phyloP scores from a whole-genome alignment of 2,797 vertebrate genomes.

The Thamnophis elegans region DNA sequence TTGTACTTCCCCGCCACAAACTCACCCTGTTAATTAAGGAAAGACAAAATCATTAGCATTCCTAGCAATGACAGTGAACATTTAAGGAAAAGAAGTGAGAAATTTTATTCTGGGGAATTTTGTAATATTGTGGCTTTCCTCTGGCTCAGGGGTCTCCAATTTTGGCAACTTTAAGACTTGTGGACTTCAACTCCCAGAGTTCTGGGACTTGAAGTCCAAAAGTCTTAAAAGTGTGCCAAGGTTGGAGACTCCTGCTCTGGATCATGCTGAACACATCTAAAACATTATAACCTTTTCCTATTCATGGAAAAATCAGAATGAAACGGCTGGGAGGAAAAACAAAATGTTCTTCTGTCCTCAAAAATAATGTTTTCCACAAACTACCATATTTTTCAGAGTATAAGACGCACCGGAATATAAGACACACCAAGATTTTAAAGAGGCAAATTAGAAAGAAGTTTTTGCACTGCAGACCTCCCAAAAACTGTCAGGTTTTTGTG shows the following conservation, averaged over 20 bases:
- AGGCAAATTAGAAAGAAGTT: too few relatives aligned
- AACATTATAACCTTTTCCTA: not conserved
- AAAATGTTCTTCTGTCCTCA: not conserved
- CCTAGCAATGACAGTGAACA: not conserved
- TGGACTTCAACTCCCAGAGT: too few relatives aligned
- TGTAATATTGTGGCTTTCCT: not conserved
- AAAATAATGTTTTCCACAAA: too few relatives aligned
- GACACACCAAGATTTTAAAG: too few relatives aligned
- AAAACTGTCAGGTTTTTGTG: too few relatives aligned
- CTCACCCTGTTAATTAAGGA: constrained; percentile 78
- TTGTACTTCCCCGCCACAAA: constrained; percentile 92
- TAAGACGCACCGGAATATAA: too few relatives aligned
- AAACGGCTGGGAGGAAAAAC: not conserved
- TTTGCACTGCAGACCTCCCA: too few relatives aligned
- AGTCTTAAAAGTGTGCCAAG: too few relatives aligned
- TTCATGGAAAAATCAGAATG: not conserved
- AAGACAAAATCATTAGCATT: constrained; percentile 27
- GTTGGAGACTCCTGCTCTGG: too few relatives aligned
- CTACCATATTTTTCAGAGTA: too few relatives aligned
- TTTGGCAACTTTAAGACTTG: too few relatives aligned
- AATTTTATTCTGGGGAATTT: not conserved
- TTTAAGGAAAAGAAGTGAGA: not conserved
- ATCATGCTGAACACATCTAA: not conserved
- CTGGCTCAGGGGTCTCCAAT: not conserved
- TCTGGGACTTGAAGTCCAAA: too few relatives aligned